These are phyloP conservation scores for Onychomys torridus DNA, from an alignment of 2,797 vertebrate species.

Conservation along the genomic window DNA sequence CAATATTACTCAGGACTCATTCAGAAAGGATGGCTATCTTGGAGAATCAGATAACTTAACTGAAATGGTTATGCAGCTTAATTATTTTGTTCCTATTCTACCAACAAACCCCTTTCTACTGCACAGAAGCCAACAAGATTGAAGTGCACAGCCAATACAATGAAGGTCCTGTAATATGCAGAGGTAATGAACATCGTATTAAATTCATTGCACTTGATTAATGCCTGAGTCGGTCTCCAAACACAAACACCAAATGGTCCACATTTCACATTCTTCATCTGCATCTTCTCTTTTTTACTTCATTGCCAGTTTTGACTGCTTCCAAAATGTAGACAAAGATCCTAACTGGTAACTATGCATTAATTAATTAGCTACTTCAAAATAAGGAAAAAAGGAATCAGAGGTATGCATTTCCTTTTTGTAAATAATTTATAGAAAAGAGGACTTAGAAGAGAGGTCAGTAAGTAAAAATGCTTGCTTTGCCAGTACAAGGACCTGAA, in stretches of 20 bases:
- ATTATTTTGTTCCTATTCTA: not conserved
- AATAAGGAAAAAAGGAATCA: not conserved
- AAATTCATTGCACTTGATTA: not conserved
- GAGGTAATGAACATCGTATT: not conserved
- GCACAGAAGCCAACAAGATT: not conserved
- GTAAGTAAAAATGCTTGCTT: not conserved
- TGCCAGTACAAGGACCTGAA: not conserved
- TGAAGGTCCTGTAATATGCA: not conserved
- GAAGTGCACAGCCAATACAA: not conserved
- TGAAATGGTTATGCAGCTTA: not conserved
- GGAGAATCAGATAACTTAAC: not conserved
- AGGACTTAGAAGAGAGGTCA: not conserved
- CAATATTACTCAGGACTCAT: not conserved
- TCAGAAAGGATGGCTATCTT: not conserved
- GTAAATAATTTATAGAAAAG: not conserved
- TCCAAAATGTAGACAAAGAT: not conserved
- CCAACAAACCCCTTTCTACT: not conserved
- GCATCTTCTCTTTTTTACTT: not conserved
- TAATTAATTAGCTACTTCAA: constrained; percentile 2
- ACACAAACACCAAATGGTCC: not conserved
- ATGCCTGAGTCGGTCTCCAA: not conserved
- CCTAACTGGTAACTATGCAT: not conserved
- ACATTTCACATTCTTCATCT: not conserved
- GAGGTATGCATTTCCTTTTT: not conserved
- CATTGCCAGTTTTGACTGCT: not conserved